Percentiles rank a stretch among this genome's conserved stretches.
These are phyloP conservation scores for Acanthis flammea DNA, from an alignment of 2,797 vertebrate genomes.

Conservation along the genomic window DNA sequence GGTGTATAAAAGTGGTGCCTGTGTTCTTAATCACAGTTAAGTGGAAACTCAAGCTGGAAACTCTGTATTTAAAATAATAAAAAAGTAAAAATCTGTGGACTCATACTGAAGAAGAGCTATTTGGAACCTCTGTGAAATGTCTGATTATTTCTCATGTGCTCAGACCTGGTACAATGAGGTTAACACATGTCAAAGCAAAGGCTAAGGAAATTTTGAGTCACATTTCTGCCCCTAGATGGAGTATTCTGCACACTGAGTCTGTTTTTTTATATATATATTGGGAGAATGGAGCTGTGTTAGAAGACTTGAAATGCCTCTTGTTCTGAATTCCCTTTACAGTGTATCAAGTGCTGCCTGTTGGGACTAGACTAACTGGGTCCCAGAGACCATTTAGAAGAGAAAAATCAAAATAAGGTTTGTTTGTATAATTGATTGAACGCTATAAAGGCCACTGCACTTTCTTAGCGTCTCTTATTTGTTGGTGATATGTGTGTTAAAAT, in stretches of 20 bases:
- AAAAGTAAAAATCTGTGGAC: not conserved
- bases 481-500: not conserved
- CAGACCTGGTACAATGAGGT: not conserved
- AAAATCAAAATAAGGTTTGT: slow-evolving; percentile 26
- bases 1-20: not conserved
- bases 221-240: slow-evolving; percentile 74
- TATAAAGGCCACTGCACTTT: not conserved
- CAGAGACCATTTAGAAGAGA: slow-evolving; percentile 14
- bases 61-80: slow-evolving; percentile 23
- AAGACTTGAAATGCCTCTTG: slow-evolving; percentile 54
- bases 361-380: slow-evolving; percentile 15
- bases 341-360: slow-evolving; percentile 10
- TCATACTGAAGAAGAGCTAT: not conserved
- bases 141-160: slow-evolving; percentile 24
- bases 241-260: slow-evolving; percentile 50
- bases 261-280: not conserved
- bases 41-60: slow-evolving; percentile 43
- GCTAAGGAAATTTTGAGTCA: not conserved
- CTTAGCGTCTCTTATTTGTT: not conserved
- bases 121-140: slow-evolving; percentile 35
- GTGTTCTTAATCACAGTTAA: slow-evolving; percentile 33
- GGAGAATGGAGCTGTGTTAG: slow-evolving; percentile 59
- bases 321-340: slow-evolving; percentile 54
- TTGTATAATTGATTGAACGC: not conserved
- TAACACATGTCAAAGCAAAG: slow-evolving; percentile 8